Base-by-base conservation (phyloP, 2,113 vertebrate species). In the Rhadina sibilatrix region DNA sequence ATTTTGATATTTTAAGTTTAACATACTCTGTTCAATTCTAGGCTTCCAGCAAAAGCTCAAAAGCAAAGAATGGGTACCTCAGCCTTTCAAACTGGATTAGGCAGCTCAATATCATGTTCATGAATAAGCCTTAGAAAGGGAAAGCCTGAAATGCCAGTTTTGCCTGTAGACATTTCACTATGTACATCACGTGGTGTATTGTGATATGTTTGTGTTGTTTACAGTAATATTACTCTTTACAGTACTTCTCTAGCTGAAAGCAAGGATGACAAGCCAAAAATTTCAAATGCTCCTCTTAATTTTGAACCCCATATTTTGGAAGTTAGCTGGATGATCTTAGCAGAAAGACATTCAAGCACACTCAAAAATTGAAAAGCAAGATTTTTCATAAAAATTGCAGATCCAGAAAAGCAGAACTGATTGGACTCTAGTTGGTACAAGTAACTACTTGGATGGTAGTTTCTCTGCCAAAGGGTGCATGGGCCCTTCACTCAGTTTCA, bases 91-190 rank as follows among this genome's bases (percentile, higher is more conserved):
- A 77, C 19, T 28, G 37, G 33, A 63, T 86, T 77, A 93, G 12
- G 9, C 72, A 78, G 59, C 40, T 87, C 60, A 68, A 37, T 38
- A 66, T 42, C 38, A 47, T 30, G 42, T 27, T 83, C 52, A 31
- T 40, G 44, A 47, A 75, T 54, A 56, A 40, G 27, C 7, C 33
- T 35, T 24, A 30, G 27, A 40, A 83, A 89, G 25, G 11, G 44
- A 87, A 94, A 86, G 47, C 59, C 91, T 81, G 59, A 89, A 92
- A 96, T 66, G 46, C 27, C 33, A 46, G 31, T 49, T 53, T 60
- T 69, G 75, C 68, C 76, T 70, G 72, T 63, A 75, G 70, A 64
- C 18, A 69, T 89, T 95, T 87, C 0, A 1, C n/a, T 65, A 23
- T 1, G 3, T 49, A 23, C 14, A 28, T 60, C 56, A 79, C 0